A percentile compares a stretch with the other conserved stretches of the same genome.
Conservation (phyloP, 2,113 vertebrate species). For the Globicephala melas region DNA sequence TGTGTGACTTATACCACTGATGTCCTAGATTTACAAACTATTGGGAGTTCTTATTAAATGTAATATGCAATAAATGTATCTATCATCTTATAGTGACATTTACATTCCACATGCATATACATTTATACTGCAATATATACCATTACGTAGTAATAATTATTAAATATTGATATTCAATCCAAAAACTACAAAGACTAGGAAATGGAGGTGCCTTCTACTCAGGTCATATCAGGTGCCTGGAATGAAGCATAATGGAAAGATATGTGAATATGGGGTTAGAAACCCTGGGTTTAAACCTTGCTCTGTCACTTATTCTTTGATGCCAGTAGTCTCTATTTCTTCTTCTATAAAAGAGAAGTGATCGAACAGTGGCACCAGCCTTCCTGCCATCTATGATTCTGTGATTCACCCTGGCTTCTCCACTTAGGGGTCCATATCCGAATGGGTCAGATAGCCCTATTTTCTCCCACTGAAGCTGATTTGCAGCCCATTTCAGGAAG, state of each 20-base stretch:
- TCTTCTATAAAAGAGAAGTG: not conserved
- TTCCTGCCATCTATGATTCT: not conserved
- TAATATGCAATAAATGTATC: not conserved
- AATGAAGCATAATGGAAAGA: not conserved
- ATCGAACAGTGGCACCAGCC: not conserved
- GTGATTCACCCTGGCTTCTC: not conserved
- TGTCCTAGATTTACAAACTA: not conserved
- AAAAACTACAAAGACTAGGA: not conserved
- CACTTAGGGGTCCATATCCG: not conserved
- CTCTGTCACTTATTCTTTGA: not conserved
- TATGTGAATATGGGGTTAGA: not conserved
- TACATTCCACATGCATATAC: not conserved
- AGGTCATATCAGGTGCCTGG: not conserved
- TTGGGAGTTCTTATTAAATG: not conserved
- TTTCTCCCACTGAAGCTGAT: not conserved
- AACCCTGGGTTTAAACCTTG: not conserved
- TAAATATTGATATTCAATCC: not conserved
- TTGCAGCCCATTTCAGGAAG: slow-evolving; percentile 32
- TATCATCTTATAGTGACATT: not conserved
- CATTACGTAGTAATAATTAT: not conserved
- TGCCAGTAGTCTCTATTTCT: not conserved
- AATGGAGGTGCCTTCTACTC: not conserved
- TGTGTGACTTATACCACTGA: not conserved
- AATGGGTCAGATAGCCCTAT: not conserved
- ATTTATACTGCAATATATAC: not conserved